Percentiles rank a stretch among this genome's conserved stretches.
phyloP scores from a whole-genome alignment of 37 sponge, comb jelly and placozoan species.

The Beroe forskalii region DNA sequence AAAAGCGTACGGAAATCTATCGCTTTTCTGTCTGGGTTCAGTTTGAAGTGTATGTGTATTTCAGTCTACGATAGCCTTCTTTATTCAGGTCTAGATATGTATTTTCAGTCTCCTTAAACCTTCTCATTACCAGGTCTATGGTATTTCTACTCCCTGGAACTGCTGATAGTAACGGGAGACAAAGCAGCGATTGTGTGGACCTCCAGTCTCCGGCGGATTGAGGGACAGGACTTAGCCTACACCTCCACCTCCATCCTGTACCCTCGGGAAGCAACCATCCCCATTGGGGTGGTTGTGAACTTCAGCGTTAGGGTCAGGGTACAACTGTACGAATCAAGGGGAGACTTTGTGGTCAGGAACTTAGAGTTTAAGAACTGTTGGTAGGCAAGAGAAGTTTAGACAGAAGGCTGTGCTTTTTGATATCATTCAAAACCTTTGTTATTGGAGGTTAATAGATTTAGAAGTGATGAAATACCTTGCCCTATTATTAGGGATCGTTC shows the following conservation, averaged over 20 bases:
- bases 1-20: not conserved
- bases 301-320: not conserved
- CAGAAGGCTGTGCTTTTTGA: not conserved
- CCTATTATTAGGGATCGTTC: too few species aligned
- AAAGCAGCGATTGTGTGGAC: not conserved
- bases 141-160: conserved; percentile 25
- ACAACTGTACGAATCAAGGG: conserved; percentile 10
- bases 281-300: not conserved
- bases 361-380: conserved; percentile 12
- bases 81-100: too few species aligned
- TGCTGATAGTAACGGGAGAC: conserved; percentile 40
- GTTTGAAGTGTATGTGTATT: too few species aligned
- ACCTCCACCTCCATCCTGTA: not conserved
- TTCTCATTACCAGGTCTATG: conserved; percentile 30
- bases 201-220: not conserved
- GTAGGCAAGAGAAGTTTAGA: not conserved
- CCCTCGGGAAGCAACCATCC: not conserved
- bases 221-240: not conserved
- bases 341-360: conserved; percentile 5
- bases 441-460: too few species aligned
- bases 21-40: not conserved
- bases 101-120: too few species aligned
- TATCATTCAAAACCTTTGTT: too few species aligned
- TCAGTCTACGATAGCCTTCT: too few species aligned
- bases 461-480: too few species aligned